Base-by-base conservation (phyloP, 2,888 invertebrate genomes). In the Iphiclides podalirius region DNA sequence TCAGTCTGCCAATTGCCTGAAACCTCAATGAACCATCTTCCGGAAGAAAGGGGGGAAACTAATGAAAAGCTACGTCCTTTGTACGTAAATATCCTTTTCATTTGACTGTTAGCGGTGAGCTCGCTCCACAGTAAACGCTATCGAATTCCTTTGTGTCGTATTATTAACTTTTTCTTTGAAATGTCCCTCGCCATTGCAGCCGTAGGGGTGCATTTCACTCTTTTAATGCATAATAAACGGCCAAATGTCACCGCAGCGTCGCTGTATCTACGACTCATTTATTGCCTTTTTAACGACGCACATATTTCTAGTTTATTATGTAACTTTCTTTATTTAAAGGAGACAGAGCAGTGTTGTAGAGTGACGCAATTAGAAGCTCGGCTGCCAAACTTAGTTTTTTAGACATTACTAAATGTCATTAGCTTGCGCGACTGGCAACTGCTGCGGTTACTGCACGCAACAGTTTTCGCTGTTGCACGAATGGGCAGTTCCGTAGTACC, bases 91-190 rank as follows among this genome's bases (percentile, higher is more conserved):
- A 31, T 12, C 31, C 31, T 31, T 31, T 31, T 31, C 31, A 31
- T 31, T 31, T 31, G 31, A 31, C 31, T 31, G 31, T 31, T 31
- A 12, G 31, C 12, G 31, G 31, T 31, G 31, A 31, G 12, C 31
- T 11, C 31, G 31, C 31, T n/a, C n/a, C 31, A 31, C 31, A n/a
- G 31, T 31, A 31, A 11, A 31, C n/a, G 31, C 31, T 31, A 31
- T 31, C 31, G 31, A 31, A 31, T 31, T 8, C 31, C 11, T 31
- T 31, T 31, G 31, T 31, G 31, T 12, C 12, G 11, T n/a, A 12
- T 31, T 31, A 31, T 31, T 31, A 31, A 31, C 31, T 31, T 31
- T 11, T 31, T 31, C 31, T 31, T 31, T 31, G 31, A 31, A 31
- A 31, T 31, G 31, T 11, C 31, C 7, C 23, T 23, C 4, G n/a